phyloP scores from a whole-genome alignment of 2,888 invertebrate genomes.

The Schizaphis graminum region DNA sequence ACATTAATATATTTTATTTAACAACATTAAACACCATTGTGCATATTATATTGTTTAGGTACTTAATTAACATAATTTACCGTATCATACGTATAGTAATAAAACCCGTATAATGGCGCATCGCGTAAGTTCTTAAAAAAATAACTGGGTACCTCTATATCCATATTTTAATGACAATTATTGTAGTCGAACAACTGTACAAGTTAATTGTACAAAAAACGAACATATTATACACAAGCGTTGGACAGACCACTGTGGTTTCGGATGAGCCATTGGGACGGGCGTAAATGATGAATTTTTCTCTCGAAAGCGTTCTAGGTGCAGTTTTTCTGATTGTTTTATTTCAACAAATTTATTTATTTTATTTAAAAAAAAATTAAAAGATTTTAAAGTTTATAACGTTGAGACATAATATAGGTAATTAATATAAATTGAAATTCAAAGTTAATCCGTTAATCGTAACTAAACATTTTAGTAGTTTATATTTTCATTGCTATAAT shows the following conservation, averaged over 20 bases:
- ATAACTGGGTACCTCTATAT: neutral
- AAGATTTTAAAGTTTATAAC: neutral
- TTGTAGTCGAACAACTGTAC: neutral
- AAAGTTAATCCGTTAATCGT: neutral
- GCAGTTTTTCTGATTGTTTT: neutral
- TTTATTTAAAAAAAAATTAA: neutral
- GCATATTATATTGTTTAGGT: neutral
- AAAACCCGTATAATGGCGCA: neutral
- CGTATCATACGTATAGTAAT: conserved; percentile 9
- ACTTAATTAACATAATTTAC: conserved; percentile 1
- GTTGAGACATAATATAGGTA: neutral
- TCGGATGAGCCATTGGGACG: neutral
- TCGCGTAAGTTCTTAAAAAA: neutral
- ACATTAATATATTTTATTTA: neutral
- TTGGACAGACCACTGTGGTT: neutral
- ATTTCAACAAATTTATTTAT: neutral
- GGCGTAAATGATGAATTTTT: neutral
- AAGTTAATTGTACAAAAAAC: neutral
- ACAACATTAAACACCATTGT: neutral
- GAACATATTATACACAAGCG: neutral
- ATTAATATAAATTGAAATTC: neutral
- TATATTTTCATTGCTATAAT: neutral
- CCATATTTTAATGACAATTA: neutral
- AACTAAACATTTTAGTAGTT: neutral
- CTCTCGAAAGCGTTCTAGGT: neutral